Conservation (phyloP, 37 sponge, comb jelly and placozoan genomes). For the Chondrilla cf. caribensis region DNA sequence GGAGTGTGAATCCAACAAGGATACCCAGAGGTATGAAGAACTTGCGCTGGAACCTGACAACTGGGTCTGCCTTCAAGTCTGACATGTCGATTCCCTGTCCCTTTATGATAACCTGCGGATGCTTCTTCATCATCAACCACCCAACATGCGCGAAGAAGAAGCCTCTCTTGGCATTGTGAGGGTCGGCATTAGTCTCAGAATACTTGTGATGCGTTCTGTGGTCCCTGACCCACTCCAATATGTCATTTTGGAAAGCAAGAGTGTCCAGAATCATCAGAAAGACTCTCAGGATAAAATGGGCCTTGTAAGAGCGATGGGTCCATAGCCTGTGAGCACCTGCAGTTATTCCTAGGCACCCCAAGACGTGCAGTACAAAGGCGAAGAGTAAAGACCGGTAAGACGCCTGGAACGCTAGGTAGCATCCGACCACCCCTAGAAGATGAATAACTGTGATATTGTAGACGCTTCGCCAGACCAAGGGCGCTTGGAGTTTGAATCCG, state of each 20-base stretch:
- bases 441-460: constrained; percentile 40
- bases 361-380: constrained; percentile 40
- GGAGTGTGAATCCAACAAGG: constrained; percentile 29
- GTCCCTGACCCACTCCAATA: constrained; percentile 90
- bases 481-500: constrained; percentile 27
- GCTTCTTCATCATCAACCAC: constrained; percentile 93
- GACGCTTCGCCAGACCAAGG: constrained; percentile 68
- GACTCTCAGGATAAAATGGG: constrained; percentile 51
- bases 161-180: constrained; percentile 94
- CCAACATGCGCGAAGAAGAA: constrained; percentile 99
- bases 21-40: constrained; percentile 69
- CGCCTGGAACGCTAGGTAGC: constrained; percentile 14
- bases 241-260: constrained; percentile 79
- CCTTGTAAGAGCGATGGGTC: constrained; percentile 94
- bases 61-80: constrained; percentile 78
- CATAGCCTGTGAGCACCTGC: constrained; percentile 98
- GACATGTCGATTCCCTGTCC: constrained; percentile 76
- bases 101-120: constrained; percentile 86
- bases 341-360: constrained; percentile 89
- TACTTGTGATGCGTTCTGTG: constrained; percentile 98
- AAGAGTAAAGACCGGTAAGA: neutral
- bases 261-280: constrained; percentile 85
- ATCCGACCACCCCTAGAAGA: constrained; percentile 17
- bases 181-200: constrained; percentile 94
- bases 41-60: constrained; percentile 83